Evolutionary conservation across 2,888 invertebrate species (phyloP).

Genomic region (Drosophila formosana): DNA sequence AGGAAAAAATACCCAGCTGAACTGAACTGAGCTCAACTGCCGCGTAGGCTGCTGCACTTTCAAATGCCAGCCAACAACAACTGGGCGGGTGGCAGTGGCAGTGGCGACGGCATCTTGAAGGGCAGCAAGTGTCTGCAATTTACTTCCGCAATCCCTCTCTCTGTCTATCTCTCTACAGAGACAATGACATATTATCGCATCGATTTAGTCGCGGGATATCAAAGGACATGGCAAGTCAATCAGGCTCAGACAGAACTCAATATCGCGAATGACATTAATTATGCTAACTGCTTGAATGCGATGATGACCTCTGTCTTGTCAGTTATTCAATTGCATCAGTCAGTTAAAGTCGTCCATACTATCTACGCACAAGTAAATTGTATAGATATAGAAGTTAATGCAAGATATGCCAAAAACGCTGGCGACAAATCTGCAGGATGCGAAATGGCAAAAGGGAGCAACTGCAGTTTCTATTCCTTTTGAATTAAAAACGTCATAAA

Average conservation of each 20-base stretch:
- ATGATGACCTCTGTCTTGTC: neutral
- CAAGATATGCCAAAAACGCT: neutral
- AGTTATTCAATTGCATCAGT: neutral
- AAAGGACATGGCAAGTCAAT: slow-evolving; percentile 1
- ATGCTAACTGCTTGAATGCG: neutral
- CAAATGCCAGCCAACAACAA: slow-evolving; percentile 2
- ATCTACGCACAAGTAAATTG: too few relatives aligned
- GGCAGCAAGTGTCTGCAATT: slow-evolving; percentile 18
- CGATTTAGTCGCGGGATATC: neutral
- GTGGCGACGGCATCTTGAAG: slow-evolving; percentile 5
- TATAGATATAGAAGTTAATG: too few relatives aligned
- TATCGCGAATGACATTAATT: neutral
- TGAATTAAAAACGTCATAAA: slow-evolving; percentile 33
- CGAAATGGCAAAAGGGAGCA: neutral
- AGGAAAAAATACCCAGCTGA: neutral
- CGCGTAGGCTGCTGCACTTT: slow-evolving; percentile 27
- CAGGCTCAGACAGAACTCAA: neutral
- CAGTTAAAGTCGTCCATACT: neutral
- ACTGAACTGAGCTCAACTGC: neutral
- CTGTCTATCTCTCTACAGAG: neutral
- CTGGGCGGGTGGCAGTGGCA: neutral
- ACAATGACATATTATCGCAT: slow-evolving; percentile 6
- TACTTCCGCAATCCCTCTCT: slow-evolving; percentile 11
- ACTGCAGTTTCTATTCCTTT: slow-evolving; percentile 20
- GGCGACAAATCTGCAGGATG: neutral